Conservation (phyloP, 2,113 vertebrate genomes). For the Nycticebus coucang region DNA sequence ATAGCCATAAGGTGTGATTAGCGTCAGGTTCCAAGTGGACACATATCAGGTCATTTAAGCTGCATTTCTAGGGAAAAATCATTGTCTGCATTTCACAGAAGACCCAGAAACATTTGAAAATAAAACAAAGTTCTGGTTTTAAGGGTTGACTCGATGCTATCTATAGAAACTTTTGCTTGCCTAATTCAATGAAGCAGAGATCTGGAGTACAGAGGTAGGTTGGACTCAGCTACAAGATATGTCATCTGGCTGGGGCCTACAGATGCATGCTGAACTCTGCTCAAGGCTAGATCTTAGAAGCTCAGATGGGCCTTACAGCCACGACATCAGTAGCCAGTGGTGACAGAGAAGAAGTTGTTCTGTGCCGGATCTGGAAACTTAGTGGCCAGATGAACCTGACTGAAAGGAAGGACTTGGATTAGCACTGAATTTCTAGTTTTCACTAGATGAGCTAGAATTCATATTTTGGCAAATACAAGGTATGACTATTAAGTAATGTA, state of each 20-base stretch:
- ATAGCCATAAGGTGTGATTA: neutral
- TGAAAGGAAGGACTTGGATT: neutral
- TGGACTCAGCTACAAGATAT: neutral
- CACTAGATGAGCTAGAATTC: neutral
- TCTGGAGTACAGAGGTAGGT: neutral
- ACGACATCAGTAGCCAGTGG: neutral
- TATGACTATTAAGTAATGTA: slow-evolving; percentile 24
- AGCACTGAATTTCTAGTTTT: neutral
- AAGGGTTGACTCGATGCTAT: neutral
- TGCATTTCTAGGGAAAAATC: neutral
- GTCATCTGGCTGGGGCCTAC: neutral
- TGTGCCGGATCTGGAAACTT: neutral
- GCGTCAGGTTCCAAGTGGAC: neutral
- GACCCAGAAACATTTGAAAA: neutral
- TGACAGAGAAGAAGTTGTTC: neutral
- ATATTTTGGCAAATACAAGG: slow-evolving; percentile 6
- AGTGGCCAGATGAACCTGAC: neutral
- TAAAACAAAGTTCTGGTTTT: neutral
- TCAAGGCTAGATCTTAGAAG: neutral
- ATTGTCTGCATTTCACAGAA: neutral
- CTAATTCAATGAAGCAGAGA: neutral
- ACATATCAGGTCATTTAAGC: neutral
- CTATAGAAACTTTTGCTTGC: neutral
- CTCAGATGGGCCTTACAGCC: neutral
- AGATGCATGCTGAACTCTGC: neutral